phyloP scores from a whole-genome alignment of 2,797 vertebrate genomes.

The Alca torda region DNA sequence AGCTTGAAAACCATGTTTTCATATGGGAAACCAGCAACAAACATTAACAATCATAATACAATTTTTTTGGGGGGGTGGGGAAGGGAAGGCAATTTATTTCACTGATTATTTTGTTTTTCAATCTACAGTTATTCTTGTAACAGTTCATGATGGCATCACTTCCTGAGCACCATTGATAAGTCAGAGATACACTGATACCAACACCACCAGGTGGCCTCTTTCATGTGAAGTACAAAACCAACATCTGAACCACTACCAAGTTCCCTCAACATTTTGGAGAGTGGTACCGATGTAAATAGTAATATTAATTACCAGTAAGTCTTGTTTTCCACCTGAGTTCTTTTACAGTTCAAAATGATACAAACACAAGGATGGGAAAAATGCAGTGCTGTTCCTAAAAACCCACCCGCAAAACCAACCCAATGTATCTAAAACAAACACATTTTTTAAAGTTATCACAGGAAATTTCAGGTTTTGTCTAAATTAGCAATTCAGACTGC shows the following conservation, averaged over 20 bases:
- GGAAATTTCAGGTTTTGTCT: neutral
- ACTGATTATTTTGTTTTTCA: neutral
- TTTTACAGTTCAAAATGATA: neutral
- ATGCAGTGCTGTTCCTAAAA: neutral
- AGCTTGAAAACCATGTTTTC: neutral
- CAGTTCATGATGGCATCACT: neutral
- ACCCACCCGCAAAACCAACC: neutral
- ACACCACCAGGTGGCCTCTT: neutral
- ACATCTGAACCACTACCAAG: neutral
- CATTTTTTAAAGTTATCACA: neutral
- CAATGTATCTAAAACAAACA: neutral
- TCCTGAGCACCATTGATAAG: neutral
- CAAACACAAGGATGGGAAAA: neutral
- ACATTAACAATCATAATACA: neutral
- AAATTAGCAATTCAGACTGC: neutral
- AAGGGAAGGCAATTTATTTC: neutral
- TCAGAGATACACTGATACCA: neutral
- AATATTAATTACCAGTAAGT: neutral
- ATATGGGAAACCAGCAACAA: neutral
- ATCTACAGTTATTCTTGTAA: neutral
- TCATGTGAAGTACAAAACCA: neutral
- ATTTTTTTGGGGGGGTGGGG: neutral
- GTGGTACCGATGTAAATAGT: neutral
- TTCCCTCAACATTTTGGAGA: neutral
- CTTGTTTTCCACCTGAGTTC: neutral